These are phyloP conservation scores for Arctia plantaginis DNA, from an alignment of 2,888 invertebrate genomes.

Conservation along the genomic window DNA sequence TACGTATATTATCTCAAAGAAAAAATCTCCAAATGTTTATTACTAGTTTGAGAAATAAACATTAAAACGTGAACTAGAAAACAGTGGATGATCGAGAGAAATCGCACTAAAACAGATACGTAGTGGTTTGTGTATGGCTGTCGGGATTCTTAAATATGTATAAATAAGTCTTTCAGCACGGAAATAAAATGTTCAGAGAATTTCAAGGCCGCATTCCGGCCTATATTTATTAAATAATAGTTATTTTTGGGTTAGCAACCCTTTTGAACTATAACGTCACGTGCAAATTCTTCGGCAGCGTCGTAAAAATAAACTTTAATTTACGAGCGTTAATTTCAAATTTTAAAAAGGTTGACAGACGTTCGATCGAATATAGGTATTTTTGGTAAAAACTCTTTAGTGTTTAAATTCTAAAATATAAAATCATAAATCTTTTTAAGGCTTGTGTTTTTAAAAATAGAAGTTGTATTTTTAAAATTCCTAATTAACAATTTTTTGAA, in stretches of 20 bases:
- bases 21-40: not conserved
- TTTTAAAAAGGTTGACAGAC: not conserved
- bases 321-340: not conserved
- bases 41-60: not conserved
- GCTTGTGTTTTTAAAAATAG: not conserved
- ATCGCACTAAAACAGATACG: slow-evolving; percentile 38
- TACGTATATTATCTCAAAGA: not conserved
- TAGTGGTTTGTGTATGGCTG: slow-evolving; percentile 22
- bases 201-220: slow-evolving; percentile 35
- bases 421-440: not conserved
- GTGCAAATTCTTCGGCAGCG: not conserved
- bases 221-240: slow-evolving; percentile 25
- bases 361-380: not conserved
- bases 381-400: not conserved
- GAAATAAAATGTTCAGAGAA: slow-evolving; percentile 40
- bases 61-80: slow-evolving; percentile 5
- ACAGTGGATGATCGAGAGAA: slow-evolving; percentile 38
- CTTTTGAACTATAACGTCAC: slow-evolving; percentile 1
- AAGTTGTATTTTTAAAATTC: not conserved
- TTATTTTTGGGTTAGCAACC: slow-evolving; percentile 21
- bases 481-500: not conserved
- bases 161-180: slow-evolving; percentile 28
- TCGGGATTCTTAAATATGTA: slow-evolving; percentile 21
- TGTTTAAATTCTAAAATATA: not conserved
- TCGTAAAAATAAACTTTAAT: not conserved